Evolutionary conservation across 2,888 invertebrate genomes (phyloP), one percentile per base, ranked within the genome.

Genomic region (Macaria notata): DNA sequence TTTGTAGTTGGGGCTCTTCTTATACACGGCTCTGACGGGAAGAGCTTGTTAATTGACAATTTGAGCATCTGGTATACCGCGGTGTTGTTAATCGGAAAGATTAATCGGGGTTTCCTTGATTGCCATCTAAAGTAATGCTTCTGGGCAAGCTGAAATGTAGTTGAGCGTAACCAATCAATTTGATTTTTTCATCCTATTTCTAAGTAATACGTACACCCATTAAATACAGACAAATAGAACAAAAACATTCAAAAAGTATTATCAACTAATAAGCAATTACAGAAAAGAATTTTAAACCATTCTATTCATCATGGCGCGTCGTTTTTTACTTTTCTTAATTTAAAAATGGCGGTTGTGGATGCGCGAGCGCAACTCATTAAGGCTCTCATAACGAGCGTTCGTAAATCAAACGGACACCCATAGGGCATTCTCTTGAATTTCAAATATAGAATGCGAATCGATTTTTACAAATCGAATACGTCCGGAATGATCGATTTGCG

Each of bases 361-460:
- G 83, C 77, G 70, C 68, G 83, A 83, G 84, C 87, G 85, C 76
- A 62, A 59, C 88, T 88, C 88, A 88, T 87, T 88, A 88, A 79
- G 75, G 77, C 73, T 68, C 74, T 78, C 82, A 79, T 86, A 86
- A 88, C 87, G 84, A 86, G 81, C 77, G 76, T 72, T 75, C 81
- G 87, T 87, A 88, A 88, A 87, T 89, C 88, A 87, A 80, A 73
- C 81, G 78, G 77, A 81, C 86, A 83, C 86, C 83, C 83, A 75
- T 75, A 76, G 86, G 82, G 83, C 83, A 87, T 86, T 86, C 86
- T 87, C 83, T 84, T 70, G 73, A 71, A 70, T 71, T 72, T 70
- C 66, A 71, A 65, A 70, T 73, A 65, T 68, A 66, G 68, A 68
- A 72, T 72, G 65, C 65, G 65, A 68, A 68, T 68, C 68, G 68